Base-by-base conservation (phyloP, 2,113 vertebrate genomes). In the Tychaedon coryphoeus region DNA sequence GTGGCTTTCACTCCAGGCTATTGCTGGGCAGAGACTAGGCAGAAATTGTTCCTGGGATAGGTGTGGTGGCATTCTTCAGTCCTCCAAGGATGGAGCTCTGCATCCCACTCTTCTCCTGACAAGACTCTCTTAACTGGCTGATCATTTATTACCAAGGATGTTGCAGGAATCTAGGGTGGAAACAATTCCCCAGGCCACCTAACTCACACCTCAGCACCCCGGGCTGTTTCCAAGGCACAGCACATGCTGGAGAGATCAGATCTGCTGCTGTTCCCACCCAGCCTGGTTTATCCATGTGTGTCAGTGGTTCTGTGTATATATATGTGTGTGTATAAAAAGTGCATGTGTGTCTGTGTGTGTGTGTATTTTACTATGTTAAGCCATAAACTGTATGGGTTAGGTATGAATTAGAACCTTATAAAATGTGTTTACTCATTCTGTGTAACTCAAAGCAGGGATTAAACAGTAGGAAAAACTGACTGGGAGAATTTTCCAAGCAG, bases 401-500 rank as follows among this genome's bases (percentile, higher is more conserved):
- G 90, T 96, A 96, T 98, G 96, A 98, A 96, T 97, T 97, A 98
- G 95, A 97, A 97, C 86, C 97, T 97, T 97, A 97, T 98, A 97
- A 98, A 97, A 96, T n/a, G 72, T 97, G 95, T 98, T 97, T 97
- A 97, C 97, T 97, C 96, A 95, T 96, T 97, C 97, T 92, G 80
- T 83, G 54, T 97, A 97, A 97, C 97, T 97, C 95, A 97, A 98
- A 93, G 92, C 70, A 6, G 93, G 86, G 96, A 97, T 97, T 98
- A 98, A 97, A 97, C 93, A 95, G 96, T 98, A 98, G 98, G 97
- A 98, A 98, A 98, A 98, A 97, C 65, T 98, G 97, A 98, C 92
- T 28, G 0, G 80, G 91, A 93, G 86, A 93, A 94, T 93, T 98
- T 98, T 98, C 98, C 98, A 95, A 95, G 96, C 79, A 97, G 95